Percentiles rank a stretch among this genome's conserved stretches.
Evolutionary conservation across 2,888 invertebrate species (phyloP).

Genomic region (Icerya purchasi): DNA sequence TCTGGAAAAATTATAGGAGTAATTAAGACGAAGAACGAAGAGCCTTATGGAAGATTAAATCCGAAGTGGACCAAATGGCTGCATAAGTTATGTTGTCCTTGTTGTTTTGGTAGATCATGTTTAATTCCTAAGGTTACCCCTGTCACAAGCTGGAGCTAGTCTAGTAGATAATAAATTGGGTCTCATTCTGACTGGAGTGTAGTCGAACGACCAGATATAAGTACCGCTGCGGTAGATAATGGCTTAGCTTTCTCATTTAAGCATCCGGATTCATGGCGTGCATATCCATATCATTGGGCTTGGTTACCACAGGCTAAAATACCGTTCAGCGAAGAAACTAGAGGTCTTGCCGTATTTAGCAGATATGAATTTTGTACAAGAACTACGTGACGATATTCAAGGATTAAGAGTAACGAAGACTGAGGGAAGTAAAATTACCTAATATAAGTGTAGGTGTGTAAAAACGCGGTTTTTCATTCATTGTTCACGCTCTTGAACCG

Average conservation of each 20-base stretch:
- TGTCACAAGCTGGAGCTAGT: conserved; percentile 98
- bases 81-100: conserved; percentile 93
- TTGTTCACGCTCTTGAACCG: too few relatives aligned
- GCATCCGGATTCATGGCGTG: conserved; percentile 98
- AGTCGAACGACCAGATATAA: conserved; percentile 46
- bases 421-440: too few relatives aligned
- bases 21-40: conserved; percentile 99
- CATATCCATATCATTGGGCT: conserved; percentile 99
- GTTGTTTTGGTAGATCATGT: conserved; percentile 96
- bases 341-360: conserved; percentile 82
- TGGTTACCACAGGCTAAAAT: conserved; percentile 93
- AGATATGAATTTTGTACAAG: conserved; percentile 95
- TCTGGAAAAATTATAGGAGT: conserved; percentile 80
- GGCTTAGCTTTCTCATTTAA: conserved; percentile 98
- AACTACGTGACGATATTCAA: conserved; percentile 79
- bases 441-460: too few relatives aligned
- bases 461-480: too few relatives aligned
- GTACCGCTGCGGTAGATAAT: conserved; percentile 95
- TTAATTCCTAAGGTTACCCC: conserved; percentile 88
- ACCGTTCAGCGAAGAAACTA: conserved; percentile 83
- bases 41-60: conserved; percentile 93
- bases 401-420: too few relatives aligned
- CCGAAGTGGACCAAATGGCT: conserved; percentile 99
- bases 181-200: conserved; percentile 43
- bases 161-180: conserved; percentile 90